Evolutionary conservation across 2,888 invertebrate species (phyloP).

Genomic region (Tetanocera ferruginea): DNA sequence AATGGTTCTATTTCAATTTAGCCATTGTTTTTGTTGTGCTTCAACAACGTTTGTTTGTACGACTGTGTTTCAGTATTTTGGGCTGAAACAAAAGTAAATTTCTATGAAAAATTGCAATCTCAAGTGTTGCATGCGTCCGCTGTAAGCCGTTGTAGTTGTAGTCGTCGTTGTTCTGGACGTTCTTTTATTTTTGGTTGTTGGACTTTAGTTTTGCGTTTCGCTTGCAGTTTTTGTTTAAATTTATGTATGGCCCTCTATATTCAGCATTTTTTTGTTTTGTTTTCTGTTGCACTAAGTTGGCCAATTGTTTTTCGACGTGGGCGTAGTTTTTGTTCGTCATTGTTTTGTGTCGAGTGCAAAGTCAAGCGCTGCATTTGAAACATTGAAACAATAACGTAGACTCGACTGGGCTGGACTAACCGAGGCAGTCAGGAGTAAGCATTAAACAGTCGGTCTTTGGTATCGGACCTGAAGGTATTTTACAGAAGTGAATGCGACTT

Average conservation of each 20-base stretch:
- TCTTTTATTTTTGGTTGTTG: not conserved
- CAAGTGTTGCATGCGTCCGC: constrained; percentile 10
- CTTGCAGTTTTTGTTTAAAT: not conserved
- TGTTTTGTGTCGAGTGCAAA: constrained; percentile 4
- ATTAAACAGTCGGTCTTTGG: not conserved
- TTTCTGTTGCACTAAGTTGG: not conserved
- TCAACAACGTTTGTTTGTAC: not conserved
- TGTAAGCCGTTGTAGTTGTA: not conserved
- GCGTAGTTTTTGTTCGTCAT: not conserved
- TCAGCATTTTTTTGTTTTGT: not conserved
- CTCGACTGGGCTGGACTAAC: not conserved
- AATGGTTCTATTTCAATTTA: not conserved
- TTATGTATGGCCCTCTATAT: not conserved
- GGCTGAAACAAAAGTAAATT: constrained; percentile 1
- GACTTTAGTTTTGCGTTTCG: not conserved
- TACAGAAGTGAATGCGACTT: too few relatives aligned
- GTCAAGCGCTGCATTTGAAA: constrained; percentile 14
- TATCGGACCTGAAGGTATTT: not conserved
- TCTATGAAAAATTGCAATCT: constrained; percentile 26
- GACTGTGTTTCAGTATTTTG: not conserved
- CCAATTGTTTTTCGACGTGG: not conserved
- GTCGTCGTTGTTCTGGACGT: not conserved
- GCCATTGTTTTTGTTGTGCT: not conserved
- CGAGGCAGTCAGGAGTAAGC: too few relatives aligned
- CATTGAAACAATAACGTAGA: constrained; percentile 4